Conservation (phyloP, 2,888 invertebrate genomes). For the Meta bourneti region DNA sequence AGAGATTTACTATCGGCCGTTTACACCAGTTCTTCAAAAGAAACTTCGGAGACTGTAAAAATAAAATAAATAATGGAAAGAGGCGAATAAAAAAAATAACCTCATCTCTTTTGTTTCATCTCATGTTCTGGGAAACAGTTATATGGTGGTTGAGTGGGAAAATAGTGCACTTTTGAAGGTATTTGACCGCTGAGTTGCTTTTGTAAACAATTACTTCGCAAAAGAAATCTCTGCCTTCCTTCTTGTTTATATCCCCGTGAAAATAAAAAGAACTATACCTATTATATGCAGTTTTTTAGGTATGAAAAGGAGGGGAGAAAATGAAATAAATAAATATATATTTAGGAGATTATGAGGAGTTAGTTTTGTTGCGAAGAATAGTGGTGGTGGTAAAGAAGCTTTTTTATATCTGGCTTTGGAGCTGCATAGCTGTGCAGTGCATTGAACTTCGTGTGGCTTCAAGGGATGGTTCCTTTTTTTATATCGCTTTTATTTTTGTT, state of each 20-base stretch:
- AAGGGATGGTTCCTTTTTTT: background rate
- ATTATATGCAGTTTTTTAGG: constrained; percentile 49
- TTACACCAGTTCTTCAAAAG: constrained; percentile 44
- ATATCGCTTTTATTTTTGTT: background rate
- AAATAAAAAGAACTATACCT: constrained; percentile 34
- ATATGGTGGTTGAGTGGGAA: constrained; percentile 71
- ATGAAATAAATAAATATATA: constrained; percentile 6
- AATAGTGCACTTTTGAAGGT: constrained; percentile 62
- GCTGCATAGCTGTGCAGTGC: constrained; percentile 30
- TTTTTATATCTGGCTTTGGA: background rate
- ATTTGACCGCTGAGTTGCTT: constrained; percentile 68
- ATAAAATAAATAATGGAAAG: constrained; percentile 20
- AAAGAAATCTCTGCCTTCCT: constrained; percentile 20
- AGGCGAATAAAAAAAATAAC: background rate
- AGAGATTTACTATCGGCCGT: constrained; percentile 47
- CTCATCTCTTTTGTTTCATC: constrained; percentile 68
- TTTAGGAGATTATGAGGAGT: constrained; percentile 26
- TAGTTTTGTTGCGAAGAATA: constrained; percentile 33
- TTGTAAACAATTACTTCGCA: constrained; percentile 61
- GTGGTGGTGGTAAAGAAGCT: background rate
- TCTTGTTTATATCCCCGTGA: constrained; percentile 58
- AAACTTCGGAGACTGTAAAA: constrained; percentile 31
- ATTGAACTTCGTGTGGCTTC: constrained; percentile 26
- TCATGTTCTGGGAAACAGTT: constrained; percentile 69
- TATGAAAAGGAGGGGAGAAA: constrained; percentile 21